A percentile compares a stretch with the other conserved stretches of the same genome.
Evolutionary conservation across 2,797 vertebrate genomes (phyloP).

Genomic region (Lacerta bilineata): DNA sequence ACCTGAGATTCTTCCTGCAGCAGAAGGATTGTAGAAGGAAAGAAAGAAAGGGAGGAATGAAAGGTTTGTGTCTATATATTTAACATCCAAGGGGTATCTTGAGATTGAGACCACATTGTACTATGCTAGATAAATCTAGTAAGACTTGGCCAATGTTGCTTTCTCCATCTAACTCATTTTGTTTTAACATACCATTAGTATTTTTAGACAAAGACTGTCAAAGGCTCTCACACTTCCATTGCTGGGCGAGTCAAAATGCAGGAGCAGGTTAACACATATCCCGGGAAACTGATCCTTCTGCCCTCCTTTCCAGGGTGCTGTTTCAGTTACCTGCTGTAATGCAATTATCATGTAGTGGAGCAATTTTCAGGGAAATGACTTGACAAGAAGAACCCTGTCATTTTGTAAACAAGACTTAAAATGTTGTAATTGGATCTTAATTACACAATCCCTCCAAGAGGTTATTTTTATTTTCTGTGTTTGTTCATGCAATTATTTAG

Average conservation of each 20-base stretch:
- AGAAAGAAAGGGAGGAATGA: not conserved
- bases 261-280: slow-evolving; percentile 58
- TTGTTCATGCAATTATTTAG: slow-evolving; percentile 89
- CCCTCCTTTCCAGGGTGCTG: slow-evolving; percentile 52
- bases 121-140: slow-evolving; percentile 80
- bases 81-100: slow-evolving; percentile 79
- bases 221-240: slow-evolving; percentile 54
- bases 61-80: slow-evolving; percentile 23
- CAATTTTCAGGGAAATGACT: slow-evolving; percentile 76
- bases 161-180: slow-evolving; percentile 71
- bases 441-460: slow-evolving; percentile 80
- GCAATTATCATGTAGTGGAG: slow-evolving; percentile 73
- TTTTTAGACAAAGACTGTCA: slow-evolving; percentile 69
- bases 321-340: slow-evolving; percentile 74
- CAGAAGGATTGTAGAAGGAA: slow-evolving; percentile 37
- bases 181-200: slow-evolving; percentile 70
- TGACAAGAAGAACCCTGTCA: slow-evolving; percentile 76
- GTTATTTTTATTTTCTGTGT: slow-evolving; percentile 90
- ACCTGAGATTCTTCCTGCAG: slow-evolving; percentile 39
- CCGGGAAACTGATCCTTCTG: slow-evolving; percentile 67
- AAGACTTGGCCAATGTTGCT: slow-evolving; percentile 71
- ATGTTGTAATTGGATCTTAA: slow-evolving; percentile 85
- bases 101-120: slow-evolving; percentile 75
- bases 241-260: slow-evolving; percentile 65
- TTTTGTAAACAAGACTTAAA: slow-evolving; percentile 75